Evolutionary conservation across 1,140 invertebrate species (phyloP), one percentile per base, ranked within the genome.

Genomic region (Idris sp.): DNA sequence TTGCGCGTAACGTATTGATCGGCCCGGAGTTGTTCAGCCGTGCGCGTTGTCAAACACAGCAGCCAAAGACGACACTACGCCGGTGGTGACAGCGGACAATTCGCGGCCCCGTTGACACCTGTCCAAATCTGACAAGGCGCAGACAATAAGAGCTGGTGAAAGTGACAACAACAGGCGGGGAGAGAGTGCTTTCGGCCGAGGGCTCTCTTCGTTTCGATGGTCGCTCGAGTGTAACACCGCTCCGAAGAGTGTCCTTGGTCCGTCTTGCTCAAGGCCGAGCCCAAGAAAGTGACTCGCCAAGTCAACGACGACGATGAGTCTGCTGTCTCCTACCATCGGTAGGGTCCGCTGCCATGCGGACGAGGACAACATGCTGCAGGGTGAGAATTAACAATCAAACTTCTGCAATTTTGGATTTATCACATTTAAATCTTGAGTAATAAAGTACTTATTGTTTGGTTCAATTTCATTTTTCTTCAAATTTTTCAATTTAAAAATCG

Each of bases 331-430:
- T 31, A 80, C 81, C 62, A 75, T 81, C 59, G 80, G 76, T 76
- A 81, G 73, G 65, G 79, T 85, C 25, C 77, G 79, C 38, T 83
- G 79, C 59, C 81, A 83, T 19, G 80, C 79, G 53, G 85, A 87
- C 74, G 87, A 87, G 46, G 84, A 86, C 76, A 85, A 84, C 51
- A 87, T 88, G 86, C 83, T 88, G 1, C 84, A 88, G 80, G 86
- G 86, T 88, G 84, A 86, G 79, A n/a, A n/a, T n/a, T n/a, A n/a
- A n/a, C n/a, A n/a, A n/a, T n/a, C n/a, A n/a, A n/a, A n/a, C n/a
- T n/a, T n/a, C n/a, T n/a, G n/a, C n/a, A n/a, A n/a, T n/a, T n/a
- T n/a, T n/a, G n/a, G n/a, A n/a, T n/a, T n/a, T n/a, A n/a, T n/a
- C n/a, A n/a, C n/a, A 13, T 3, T 2, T 35, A 25, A 8, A 25